Conservation (phyloP, 2,797 vertebrate species). For the Xiphorhynchus erythropygius region DNA sequence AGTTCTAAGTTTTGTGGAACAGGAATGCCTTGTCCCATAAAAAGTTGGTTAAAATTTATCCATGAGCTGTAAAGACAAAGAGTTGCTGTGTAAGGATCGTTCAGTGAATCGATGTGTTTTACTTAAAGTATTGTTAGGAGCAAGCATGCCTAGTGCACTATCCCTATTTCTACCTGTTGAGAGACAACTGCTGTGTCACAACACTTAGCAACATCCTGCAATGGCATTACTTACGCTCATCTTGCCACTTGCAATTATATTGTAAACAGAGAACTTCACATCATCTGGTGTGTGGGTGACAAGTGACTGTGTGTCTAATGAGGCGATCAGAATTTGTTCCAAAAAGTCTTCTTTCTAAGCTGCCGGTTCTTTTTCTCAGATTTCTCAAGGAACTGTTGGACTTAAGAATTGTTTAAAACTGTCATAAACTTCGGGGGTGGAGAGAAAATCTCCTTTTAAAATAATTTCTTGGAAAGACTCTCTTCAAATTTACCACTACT, state of each 20-base stretch:
- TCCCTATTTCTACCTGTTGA: neutral
- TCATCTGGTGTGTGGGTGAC: slow-evolving; percentile 51
- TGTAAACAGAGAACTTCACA: neutral
- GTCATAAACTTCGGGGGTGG: neutral
- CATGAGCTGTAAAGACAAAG: neutral
- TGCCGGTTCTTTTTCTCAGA: slow-evolving; percentile 14
- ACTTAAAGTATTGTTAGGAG: neutral
- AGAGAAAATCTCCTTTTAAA: neutral
- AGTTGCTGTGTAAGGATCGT: neutral
- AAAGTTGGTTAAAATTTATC: accelerated
- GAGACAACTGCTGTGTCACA: neutral
- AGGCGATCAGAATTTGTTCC: neutral
- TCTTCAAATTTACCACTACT: neutral
- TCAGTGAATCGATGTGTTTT: neutral
- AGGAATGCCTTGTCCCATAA: neutral
- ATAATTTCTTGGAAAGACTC: neutral
- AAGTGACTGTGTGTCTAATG: slow-evolving; percentile 20
- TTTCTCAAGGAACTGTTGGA: neutral
- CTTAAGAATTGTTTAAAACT: neutral
- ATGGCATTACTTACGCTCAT: neutral
- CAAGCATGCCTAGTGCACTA: neutral
- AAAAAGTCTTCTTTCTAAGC: neutral
- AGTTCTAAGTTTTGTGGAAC: neutral
- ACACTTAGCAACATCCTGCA: neutral
- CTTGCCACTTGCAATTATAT: neutral